Base-by-base conservation (phyloP, 2,888 invertebrate species). In the Parelbella ahira region DNA sequence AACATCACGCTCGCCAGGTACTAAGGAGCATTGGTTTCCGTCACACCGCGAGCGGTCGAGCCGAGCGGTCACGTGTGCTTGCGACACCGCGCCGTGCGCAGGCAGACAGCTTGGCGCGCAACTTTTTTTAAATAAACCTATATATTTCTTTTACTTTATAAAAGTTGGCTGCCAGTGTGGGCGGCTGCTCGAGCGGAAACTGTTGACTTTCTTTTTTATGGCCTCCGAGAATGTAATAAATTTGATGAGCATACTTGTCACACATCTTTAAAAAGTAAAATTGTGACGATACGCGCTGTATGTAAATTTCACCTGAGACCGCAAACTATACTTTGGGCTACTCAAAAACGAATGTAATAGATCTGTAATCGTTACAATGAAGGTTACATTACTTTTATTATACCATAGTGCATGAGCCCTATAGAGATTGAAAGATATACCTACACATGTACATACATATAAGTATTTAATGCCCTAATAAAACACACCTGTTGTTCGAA, bases 31-130 rank as follows among this genome's bases (percentile, higher is more conserved):
- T 54, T 58, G 63, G 57, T n/a, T n/a, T n/a, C n/a, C n/a, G n/a
- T n/a, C n/a, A n/a, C n/a, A 58, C 4, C 15, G 15, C 4, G 4
- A 59, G 54, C 52, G 48, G 47, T 54, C 61, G 58, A 56, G 60
- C 50, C 56, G 27, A 49, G 45, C 23, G 6, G 8, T 7, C 60
- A 61, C 53, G 52, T 52, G 53, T 50, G 56, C 55, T 72, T 67
- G 63, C 68, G 65, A 66, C 73, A 68, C 54, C 56, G 65, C 73
- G 68, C 54, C 56, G 52, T 58, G 57, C 51, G 60, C 59, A 63
- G 60, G 66, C 81, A 84, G 84, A 86, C 84, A 69, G 84, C 84
- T 73, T 84, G 84, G 84, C 84, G 84, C 84, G 83, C 79, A 74
- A 77, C 74, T 77, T 82, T 81, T 79, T 62, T 54, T 50, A 20